phyloP scores from a whole-genome alignment of 2,113 vertebrate species.

The Myxocyprinus asiaticus region DNA sequence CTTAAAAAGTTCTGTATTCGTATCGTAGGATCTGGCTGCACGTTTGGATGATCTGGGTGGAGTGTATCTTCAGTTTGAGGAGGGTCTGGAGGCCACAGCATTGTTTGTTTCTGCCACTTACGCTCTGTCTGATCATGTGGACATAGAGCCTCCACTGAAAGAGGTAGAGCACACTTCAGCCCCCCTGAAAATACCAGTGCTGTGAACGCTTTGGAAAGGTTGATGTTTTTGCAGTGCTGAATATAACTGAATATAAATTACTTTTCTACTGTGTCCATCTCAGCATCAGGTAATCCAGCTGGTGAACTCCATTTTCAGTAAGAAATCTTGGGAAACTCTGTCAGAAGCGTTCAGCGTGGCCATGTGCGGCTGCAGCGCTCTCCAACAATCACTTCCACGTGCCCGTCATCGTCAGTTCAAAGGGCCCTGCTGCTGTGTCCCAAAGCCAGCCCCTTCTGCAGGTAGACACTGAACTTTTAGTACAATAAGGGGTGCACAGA shows the following conservation, averaged over 20 bases:
- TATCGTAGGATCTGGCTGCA: constrained; percentile 88
- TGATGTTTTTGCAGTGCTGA: neutral
- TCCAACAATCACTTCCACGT: constrained; percentile 90
- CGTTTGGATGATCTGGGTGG: constrained; percentile 96
- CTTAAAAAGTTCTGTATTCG: neutral
- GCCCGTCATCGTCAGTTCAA: constrained; percentile 82
- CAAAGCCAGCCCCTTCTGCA: constrained; percentile 86
- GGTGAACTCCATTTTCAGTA: constrained; percentile 94
- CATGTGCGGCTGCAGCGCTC: constrained; percentile 80
- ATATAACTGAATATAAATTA: neutral
- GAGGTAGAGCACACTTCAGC: constrained; percentile 74
- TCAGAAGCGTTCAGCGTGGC: constrained; percentile 92
- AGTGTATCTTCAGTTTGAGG: constrained; percentile 96
- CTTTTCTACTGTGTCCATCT: neutral
- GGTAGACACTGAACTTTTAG: constrained; percentile 67
- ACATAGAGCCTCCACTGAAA: constrained; percentile 90
- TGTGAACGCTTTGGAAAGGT: no score
- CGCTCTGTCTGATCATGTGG: constrained; percentile 89
- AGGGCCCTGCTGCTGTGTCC: constrained; percentile 84
- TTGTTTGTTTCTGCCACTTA: constrained; percentile 93
- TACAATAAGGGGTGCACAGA: no score
- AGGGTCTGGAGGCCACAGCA: constrained; percentile 93
- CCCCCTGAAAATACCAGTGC: no score
- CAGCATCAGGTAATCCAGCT: constrained; percentile 97
- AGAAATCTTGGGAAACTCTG: constrained; percentile 90